These are phyloP conservation scores for Zaprionus tsacasi DNA, from an alignment of 1,140 invertebrate species.

Conservation along the genomic window DNA sequence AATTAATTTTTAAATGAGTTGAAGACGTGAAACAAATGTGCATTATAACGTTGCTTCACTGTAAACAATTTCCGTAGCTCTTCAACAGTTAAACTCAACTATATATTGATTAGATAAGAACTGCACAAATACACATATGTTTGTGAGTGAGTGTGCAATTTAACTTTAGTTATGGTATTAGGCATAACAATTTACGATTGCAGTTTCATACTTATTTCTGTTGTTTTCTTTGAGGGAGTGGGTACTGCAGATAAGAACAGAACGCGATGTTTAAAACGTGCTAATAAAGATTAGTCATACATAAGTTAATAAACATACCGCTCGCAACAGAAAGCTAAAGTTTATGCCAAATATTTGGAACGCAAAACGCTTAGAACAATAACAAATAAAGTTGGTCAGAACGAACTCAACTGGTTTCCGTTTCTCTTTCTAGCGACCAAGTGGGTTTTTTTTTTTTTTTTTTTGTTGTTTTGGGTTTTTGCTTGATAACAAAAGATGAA, in stretches of 20 bases:
- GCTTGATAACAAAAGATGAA: slow-evolving; percentile 72
- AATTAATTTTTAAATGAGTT: background rate
- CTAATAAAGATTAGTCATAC: slow-evolving; percentile 48
- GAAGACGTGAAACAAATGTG: background rate
- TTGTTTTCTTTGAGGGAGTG: slow-evolving; percentile 11
- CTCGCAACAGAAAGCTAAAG: slow-evolving; percentile 13
- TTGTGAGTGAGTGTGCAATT: background rate
- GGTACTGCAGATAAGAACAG: slow-evolving; percentile 25
- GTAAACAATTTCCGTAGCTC: background rate
- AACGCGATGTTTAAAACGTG: slow-evolving; percentile 24
- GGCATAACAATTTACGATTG: slow-evolving; percentile 46
- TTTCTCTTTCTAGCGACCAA: slow-evolving; percentile 46
- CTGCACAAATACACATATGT: background rate
- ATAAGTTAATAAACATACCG: slow-evolving; percentile 35
- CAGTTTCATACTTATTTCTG: slow-evolving; percentile 41
- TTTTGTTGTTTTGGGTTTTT: slow-evolving; percentile 10
- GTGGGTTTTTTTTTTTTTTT: slow-evolving; percentile 21
- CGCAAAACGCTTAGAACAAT: slow-evolving; percentile 48
- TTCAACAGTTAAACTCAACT: background rate
- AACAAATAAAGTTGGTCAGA: slow-evolving; percentile 51
- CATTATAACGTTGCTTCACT: background rate
- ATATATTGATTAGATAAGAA: slow-evolving; percentile 22
- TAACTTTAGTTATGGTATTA: background rate
- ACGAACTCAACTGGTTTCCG: slow-evolving; percentile 42
- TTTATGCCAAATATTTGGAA: slow-evolving; percentile 43